phyloP scores from a whole-genome alignment of 2,888 invertebrate genomes.

The Tanytarsus gracilentus region DNA sequence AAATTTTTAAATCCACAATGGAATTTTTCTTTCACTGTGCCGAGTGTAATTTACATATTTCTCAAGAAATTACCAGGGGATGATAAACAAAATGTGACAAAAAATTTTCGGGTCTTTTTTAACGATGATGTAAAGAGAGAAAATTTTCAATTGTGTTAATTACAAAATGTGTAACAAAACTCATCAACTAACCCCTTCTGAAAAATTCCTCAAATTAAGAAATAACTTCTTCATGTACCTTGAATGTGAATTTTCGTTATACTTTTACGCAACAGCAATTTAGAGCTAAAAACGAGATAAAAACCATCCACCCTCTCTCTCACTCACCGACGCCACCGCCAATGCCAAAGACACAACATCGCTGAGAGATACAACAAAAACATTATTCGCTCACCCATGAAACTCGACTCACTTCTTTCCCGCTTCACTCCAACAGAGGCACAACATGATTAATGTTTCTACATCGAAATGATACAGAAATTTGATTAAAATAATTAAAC shows the following conservation, averaged over 20 bases:
- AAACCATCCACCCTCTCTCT: constrained; percentile 25
- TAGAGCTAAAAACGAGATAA: constrained; percentile 16
- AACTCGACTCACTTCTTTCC: not conserved
- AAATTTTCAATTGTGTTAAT: no score
- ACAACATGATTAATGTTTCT: constrained; percentile 28
- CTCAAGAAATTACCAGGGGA: not conserved
- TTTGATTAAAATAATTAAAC: constrained; percentile 30
- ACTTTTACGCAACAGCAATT: no score
- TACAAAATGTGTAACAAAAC: no score
- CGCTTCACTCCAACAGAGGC: not conserved
- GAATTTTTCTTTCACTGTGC: not conserved
- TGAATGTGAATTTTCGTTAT: no score
- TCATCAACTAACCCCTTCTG: no score
- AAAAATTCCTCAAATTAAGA: no score
- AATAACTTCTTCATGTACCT: no score
- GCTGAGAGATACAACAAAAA: not conserved
- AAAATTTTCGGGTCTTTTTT: no score
- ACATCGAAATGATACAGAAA: constrained; percentile 29
- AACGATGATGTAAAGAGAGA: not conserved
- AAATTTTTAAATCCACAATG: no score
- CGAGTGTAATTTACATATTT: constrained; percentile 24
- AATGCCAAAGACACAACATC: not conserved
- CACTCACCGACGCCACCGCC: not conserved
- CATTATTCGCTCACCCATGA: no score
- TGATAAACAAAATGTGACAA: no score